Conservation (phyloP, 2,888 invertebrate species). For the Meteorus colon region DNA sequence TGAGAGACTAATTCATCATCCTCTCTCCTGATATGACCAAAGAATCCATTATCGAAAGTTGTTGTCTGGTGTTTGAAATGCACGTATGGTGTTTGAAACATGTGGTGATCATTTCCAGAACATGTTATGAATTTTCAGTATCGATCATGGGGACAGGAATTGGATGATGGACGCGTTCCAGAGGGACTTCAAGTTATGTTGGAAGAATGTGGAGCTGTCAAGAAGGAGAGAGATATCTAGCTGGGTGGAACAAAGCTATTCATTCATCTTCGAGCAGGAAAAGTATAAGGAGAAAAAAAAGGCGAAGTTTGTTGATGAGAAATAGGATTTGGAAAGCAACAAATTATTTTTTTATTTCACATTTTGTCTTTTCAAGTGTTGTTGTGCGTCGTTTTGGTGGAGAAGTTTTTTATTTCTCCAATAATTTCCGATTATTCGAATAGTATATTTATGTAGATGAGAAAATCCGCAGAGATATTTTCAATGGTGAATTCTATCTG, state of each 20-base stretch:
- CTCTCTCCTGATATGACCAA: not conserved
- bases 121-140: slow-evolving; percentile 77
- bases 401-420: no score
- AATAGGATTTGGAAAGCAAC: not conserved
- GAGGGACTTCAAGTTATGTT: slow-evolving; percentile 85
- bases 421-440: no score
- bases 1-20: not conserved
- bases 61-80: not conserved
- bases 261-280: not conserved
- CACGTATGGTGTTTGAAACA: not conserved
- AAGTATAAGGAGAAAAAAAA: not conserved
- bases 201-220: slow-evolving; percentile 83
- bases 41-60: not conserved
- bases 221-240: slow-evolving; percentile 76
- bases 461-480: no score
- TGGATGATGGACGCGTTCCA: slow-evolving; percentile 87
- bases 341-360: no score
- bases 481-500: no score
- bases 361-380: no score
- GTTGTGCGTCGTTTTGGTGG: no score
- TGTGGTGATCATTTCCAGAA: not conserved
- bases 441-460: no score
- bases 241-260: slow-evolving; percentile 21
- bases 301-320: not conserved
- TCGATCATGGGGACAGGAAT: slow-evolving; percentile 85